Percentiles rank a stretch among this genome's conserved stretches.
Conservation (phyloP, 2,888 invertebrate genomes). For the Apotomis betuletana region DNA sequence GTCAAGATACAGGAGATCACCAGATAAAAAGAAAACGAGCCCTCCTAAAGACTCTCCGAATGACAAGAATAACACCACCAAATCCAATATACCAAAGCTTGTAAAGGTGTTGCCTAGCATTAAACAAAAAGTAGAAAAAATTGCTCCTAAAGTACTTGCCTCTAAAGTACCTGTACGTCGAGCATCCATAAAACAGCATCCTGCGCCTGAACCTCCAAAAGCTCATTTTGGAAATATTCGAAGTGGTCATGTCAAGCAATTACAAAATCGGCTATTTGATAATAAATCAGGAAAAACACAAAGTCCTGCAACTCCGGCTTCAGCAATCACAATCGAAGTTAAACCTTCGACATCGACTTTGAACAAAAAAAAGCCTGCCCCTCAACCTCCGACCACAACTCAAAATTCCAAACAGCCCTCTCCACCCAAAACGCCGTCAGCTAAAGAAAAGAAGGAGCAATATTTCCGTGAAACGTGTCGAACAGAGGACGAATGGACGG, state of each 20-base stretch:
- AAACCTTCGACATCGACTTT: slow-evolving; percentile 65
- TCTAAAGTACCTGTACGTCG: slow-evolving; percentile 76
- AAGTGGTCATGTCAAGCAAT: slow-evolving; percentile 77
- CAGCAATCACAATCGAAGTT: slow-evolving; percentile 52
- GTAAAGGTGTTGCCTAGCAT: slow-evolving; percentile 62
- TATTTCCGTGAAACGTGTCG: slow-evolving; percentile 85
- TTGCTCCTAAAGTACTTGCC: slow-evolving; percentile 62
- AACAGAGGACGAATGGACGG: slow-evolving; percentile 85
- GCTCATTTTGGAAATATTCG: slow-evolving; percentile 75
- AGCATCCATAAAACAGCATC: slow-evolving; percentile 69
- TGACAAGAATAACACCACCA: slow-evolving; percentile 45
- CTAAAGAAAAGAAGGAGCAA: slow-evolving; percentile 69
- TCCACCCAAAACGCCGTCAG: slow-evolving; percentile 51
- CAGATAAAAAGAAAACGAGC: slow-evolving; percentile 42
- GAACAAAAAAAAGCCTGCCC: slow-evolving; percentile 70
- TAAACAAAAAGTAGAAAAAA: slow-evolving; percentile 69
- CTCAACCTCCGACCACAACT: slow-evolving; percentile 59
- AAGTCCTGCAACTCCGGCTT: slow-evolving; percentile 46
- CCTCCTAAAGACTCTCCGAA: slow-evolving; percentile 44
- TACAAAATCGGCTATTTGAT: slow-evolving; percentile 75
- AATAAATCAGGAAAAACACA: slow-evolving; percentile 56
- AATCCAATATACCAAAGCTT: slow-evolving; percentile 76
- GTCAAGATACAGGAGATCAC: slow-evolving; percentile 37
- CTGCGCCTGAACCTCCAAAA: slow-evolving; percentile 77
- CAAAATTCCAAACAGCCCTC: slow-evolving; percentile 55